These are phyloP conservation scores for Chaetogeoica ovagalla DNA, from an alignment of 2,888 invertebrate species.

Conservation along the genomic window DNA sequence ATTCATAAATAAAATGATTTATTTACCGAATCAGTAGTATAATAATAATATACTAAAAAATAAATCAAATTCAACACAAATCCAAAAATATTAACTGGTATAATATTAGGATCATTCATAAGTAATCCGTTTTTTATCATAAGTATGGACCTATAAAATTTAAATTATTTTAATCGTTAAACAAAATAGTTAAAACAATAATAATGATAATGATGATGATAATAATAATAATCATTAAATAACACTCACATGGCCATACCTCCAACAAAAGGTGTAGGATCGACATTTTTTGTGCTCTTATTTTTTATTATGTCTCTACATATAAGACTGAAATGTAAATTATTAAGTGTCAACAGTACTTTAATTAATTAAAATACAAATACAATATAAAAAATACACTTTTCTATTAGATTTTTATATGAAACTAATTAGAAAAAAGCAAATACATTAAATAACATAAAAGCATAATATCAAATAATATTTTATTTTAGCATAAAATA, in stretches of 20 bases:
- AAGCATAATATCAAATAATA: too few species aligned
- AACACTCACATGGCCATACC: conserved; percentile 75
- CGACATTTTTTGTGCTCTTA: conserved; percentile 68
- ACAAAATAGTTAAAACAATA: not conserved
- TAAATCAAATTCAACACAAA: conserved; percentile 71
- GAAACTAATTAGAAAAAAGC: too few species aligned
- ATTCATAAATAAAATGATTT: not conserved
- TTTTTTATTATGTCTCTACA: conserved; percentile 75
- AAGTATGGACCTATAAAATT: conserved; percentile 68
- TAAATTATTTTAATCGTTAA: not conserved
- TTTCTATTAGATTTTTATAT: not conserved
- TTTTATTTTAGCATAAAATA: not conserved
- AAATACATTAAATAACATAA: too few species aligned
- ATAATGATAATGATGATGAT: too few species aligned
- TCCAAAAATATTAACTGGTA: conserved; percentile 77
- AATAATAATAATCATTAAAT: conserved; percentile 3
- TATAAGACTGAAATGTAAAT: conserved; percentile 62
- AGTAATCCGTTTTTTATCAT: conserved; percentile 77
- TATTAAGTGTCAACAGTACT: not conserved
- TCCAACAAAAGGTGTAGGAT: conserved; percentile 74
- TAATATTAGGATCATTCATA: conserved; percentile 74
- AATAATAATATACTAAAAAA: conserved; percentile 69
- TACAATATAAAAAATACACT: not conserved
- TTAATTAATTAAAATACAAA: not conserved
- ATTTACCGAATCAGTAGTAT: conserved; percentile 63